Evolutionary conservation across 2,113 vertebrate genomes (phyloP).

Genomic region (Cynoglossus semilaevis): DNA sequence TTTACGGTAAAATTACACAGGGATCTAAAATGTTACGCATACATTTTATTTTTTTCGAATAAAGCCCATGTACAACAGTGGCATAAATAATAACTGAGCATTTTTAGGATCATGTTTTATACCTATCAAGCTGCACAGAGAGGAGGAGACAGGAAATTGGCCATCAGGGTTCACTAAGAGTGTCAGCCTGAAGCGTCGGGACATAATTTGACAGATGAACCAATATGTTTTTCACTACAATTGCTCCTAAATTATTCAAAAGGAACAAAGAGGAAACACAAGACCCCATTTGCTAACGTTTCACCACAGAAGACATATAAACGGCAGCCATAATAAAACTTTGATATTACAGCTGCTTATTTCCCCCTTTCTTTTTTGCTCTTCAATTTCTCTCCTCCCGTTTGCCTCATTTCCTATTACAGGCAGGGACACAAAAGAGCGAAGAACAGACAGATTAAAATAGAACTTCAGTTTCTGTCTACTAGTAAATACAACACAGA

Average conservation of each 20-base stretch:
- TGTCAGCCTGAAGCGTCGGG: slow-evolving; percentile 16
- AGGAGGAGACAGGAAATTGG: slow-evolving; percentile 15
- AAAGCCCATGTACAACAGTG: neutral
- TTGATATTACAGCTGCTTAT: neutral
- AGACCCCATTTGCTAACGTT: slow-evolving; percentile 27
- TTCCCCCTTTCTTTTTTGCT: neutral
- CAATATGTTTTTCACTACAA: slow-evolving; percentile 42
- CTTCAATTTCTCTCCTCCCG: neutral
- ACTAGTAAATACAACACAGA: neutral
- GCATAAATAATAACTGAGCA: slow-evolving; percentile 13
- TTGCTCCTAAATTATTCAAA: slow-evolving; percentile 56
- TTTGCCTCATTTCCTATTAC: neutral
- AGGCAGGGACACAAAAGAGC: neutral
- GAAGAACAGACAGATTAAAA: neutral
- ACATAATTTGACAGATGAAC: slow-evolving; percentile 42
- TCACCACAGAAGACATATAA: slow-evolving; percentile 8
- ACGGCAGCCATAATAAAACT: slow-evolving; percentile 5
- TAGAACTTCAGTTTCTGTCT: neutral
- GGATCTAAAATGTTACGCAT: slow-evolving; percentile 16
- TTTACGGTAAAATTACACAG: neutral
- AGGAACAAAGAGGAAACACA: slow-evolving; percentile 28
- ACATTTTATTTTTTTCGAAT: neutral
- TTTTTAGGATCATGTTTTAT: neutral
- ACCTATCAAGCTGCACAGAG: neutral
- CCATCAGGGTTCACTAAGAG: slow-evolving; percentile 26